Conservation (phyloP, 2,113 vertebrate species). For the Oenanthe melanoleuca region DNA sequence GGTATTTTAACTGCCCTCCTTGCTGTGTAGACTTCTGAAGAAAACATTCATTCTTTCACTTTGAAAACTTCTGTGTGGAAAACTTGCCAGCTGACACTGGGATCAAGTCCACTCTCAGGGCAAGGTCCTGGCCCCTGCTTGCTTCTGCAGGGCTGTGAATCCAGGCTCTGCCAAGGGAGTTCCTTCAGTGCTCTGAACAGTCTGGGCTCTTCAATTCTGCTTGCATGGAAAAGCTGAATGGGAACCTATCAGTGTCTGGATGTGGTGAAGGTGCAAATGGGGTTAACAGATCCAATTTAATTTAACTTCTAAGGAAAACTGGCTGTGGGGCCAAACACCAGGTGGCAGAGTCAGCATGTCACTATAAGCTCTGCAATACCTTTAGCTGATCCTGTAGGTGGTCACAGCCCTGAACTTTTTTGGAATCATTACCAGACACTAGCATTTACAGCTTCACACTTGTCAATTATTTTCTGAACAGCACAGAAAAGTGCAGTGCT, state of each 20-base stretch:
- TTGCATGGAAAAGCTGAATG: background rate
- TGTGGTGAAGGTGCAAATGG: rapidly evolving
- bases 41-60: background rate
- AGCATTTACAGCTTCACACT: background rate
- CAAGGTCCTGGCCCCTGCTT: rapidly evolving
- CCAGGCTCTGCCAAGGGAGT: background rate
- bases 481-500: background rate
- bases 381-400: rapidly evolving
- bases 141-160: too few species aligned
- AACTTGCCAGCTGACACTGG: background rate
- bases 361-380: rapidly evolving
- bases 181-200: too few species aligned
- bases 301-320: background rate
- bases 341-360: background rate
- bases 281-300: background rate
- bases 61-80: background rate
- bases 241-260: background rate
- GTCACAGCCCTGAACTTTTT: too few species aligned
- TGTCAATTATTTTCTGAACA: background rate
- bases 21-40: background rate
- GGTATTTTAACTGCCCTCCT: background rate
- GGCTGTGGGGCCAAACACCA: background rate
- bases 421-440: background rate
- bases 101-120: rapidly evolving
- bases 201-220: too few species aligned